phyloP scores from a whole-genome alignment of 2,113 vertebrate species.

The Trogon surrucura region DNA sequence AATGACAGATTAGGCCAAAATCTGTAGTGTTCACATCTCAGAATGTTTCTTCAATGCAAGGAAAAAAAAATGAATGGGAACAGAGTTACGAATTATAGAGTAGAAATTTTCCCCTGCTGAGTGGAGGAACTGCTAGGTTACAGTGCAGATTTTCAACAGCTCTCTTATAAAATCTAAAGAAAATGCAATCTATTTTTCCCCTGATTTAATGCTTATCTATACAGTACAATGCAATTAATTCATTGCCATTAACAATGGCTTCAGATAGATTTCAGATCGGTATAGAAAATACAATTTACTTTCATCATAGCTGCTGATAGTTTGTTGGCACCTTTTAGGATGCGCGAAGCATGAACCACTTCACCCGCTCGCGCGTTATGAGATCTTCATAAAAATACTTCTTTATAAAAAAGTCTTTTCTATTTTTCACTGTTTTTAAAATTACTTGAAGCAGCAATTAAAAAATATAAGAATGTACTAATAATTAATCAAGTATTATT shows the following conservation, averaged over 20 bases:
- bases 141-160: background rate
- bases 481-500: background rate
- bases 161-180: background rate
- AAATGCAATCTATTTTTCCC: background rate
- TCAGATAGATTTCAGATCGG: constrained; percentile 11
- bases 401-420: background rate
- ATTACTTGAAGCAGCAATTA: background rate
- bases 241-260: constrained; percentile 40
- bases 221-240: constrained; percentile 40
- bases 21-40: fast-evolving
- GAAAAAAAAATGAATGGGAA: background rate
- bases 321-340: background rate
- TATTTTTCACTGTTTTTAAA: fast-evolving
- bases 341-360: background rate
- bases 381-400: background rate
- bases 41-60: background rate
- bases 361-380: background rate
- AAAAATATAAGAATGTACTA: background rate
- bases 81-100: background rate
- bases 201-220: constrained; percentile 19
- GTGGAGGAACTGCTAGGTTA: background rate
- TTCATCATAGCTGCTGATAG: background rate
- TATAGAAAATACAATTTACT: background rate
- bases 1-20: background rate
- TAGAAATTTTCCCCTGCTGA: background rate